Conservation (phyloP, 1,140 invertebrate species). For the Calosoma granatense region DNA sequence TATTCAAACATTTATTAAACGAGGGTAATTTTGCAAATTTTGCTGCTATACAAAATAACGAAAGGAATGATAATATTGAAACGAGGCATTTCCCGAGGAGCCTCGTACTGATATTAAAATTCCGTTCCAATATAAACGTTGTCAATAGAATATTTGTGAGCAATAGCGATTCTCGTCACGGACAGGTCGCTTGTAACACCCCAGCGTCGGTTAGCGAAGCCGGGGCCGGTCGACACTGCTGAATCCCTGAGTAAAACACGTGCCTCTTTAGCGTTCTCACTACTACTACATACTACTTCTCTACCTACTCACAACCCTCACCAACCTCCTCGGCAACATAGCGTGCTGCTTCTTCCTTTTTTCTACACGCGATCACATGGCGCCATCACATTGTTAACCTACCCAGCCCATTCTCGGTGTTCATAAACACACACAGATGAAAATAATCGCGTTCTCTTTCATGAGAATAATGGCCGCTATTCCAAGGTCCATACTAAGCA, state of each 20-base stretch:
- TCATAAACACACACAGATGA: no score
- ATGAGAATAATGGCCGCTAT: no score
- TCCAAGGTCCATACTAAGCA: no score
- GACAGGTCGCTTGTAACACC: conserved; percentile 28
- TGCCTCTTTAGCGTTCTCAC: neutral
- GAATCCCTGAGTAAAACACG: neutral
- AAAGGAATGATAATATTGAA: neutral
- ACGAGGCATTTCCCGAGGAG: neutral
- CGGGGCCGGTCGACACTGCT: neutral
- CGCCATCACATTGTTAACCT: neutral
- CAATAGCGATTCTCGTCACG: conserved; percentile 29
- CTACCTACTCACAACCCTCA: no score
- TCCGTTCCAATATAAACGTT: conserved; percentile 28
- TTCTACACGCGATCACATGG: no score
- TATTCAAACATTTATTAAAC: neutral
- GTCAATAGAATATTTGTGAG: conserved; percentile 33
- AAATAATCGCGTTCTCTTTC: no score
- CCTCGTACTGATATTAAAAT: conserved; percentile 22
- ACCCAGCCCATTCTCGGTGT: no score
- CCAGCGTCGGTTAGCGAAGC: neutral
- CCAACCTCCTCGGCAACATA: no score
- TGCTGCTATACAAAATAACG: neutral
- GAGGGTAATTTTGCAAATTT: neutral
- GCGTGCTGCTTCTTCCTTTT: no score
- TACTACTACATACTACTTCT: no score